These are phyloP conservation scores for Rhea americana DNA, from an alignment of 2,113 vertebrate genomes.

Conservation along the genomic window DNA sequence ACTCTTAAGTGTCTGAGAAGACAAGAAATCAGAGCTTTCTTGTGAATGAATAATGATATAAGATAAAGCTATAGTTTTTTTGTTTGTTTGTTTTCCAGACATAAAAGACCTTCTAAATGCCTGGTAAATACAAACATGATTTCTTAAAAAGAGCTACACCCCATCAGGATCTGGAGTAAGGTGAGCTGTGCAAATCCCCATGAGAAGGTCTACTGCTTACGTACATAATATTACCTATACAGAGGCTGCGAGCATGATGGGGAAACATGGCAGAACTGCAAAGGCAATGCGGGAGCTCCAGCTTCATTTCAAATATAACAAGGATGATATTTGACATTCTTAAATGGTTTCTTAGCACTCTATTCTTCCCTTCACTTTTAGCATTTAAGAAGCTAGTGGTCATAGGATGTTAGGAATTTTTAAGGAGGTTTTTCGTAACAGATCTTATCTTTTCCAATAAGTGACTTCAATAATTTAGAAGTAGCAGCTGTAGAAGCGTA, in stretches of 20 bases:
- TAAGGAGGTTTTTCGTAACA: not conserved
- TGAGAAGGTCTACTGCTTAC: not conserved
- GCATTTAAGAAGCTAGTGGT: not conserved
- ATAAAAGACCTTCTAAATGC: not conserved
- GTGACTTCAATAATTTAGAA: not conserved
- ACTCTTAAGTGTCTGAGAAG: not conserved
- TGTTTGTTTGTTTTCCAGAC: not conserved
- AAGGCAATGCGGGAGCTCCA: not conserved
- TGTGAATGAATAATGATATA: not conserved
- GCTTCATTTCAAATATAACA: conserved; percentile 30
- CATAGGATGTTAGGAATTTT: not conserved
- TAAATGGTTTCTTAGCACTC: not conserved
- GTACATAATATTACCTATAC: not conserved
- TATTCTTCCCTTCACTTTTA: not conserved
- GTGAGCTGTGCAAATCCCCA: not conserved
- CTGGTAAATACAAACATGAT: not conserved
- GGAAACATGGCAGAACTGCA: not conserved
- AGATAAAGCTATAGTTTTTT: not conserved
- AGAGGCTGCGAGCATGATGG: not conserved
- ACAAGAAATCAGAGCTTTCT: not conserved
- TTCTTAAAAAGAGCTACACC: not conserved
- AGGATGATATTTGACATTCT: not conserved
- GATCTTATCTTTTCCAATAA: not conserved
- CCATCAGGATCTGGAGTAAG: not conserved
- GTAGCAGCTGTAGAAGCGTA: not conserved